These are phyloP conservation scores for Planococcus citri DNA, from an alignment of 1,140 invertebrate species.

Conservation along the genomic window DNA sequence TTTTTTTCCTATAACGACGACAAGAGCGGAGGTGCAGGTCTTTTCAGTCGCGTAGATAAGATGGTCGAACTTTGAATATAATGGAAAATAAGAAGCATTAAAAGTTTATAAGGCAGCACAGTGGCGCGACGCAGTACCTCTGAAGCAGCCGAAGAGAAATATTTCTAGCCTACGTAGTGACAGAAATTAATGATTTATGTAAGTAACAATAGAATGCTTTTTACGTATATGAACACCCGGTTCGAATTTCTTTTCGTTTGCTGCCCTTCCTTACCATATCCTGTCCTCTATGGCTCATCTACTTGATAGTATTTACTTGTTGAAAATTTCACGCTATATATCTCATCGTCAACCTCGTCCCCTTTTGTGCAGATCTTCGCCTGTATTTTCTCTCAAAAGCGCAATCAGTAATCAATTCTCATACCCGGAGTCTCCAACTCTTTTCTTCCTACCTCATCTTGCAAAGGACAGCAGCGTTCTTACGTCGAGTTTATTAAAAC, in stretches of 20 bases:
- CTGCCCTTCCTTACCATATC: not conserved
- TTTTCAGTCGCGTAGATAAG: not conserved
- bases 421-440: too few species aligned
- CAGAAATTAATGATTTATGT: constrained; percentile 8
- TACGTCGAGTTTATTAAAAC: too few species aligned
- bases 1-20: not conserved
- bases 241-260: not conserved
- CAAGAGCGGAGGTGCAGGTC: not conserved
- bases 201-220: not conserved
- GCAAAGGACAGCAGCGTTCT: too few species aligned
- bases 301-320: not conserved
- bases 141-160: not conserved
- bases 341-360: not conserved
- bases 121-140: too few species aligned
- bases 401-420: not conserved
- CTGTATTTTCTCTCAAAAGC: too few species aligned
- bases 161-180: not conserved
- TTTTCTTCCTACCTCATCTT: too few species aligned
- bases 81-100: not conserved
- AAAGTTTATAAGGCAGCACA: not conserved
- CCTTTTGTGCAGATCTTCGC: not conserved
- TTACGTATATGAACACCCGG: not conserved
- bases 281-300: not conserved
- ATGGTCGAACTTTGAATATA: not conserved
- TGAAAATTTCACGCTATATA: not conserved